Evolutionary conservation across 2,888 invertebrate species (phyloP), one percentile per base, ranked within the genome.

Genomic region (Agrotis clavis): DNA sequence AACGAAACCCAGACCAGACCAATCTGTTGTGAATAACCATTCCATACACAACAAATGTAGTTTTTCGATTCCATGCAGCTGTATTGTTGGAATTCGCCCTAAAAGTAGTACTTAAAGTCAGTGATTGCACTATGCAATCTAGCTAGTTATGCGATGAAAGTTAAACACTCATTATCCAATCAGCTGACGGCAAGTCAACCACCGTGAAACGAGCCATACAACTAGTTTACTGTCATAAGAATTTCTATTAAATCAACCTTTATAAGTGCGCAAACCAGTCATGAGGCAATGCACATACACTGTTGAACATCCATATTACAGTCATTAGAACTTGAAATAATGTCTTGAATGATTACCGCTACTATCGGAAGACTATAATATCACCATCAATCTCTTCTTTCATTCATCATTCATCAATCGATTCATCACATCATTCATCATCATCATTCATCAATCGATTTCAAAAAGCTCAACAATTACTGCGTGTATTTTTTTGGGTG

Each of bases 131-230:
- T 30, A 51, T 45, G 6, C 19, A n/a, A 21, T 21, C 54, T 57
- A 76, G 21, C 21, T 56, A 50, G 45, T 67, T 67, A 35, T 25
- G 30, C 35, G 19, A 60, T 35, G 64, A 71, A 71, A 71, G 60
- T 54, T 30, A 64, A 64, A 30, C 64, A 51, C 4, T 61, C 60
- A 76, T 76, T 79, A 79, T 54, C 60, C 54, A 60, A 65, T 71
- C 79, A 79, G 35, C 19, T 47, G 63, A 45, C 45, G 30, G 50
- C 14, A 13, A 64, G 19, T 41, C 72, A 76, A 71, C 63, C 72
- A 76, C 79, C 75, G 64, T 76, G 79, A 60, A 76, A 76, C 64
- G 18, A 76, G 54, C 51, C 19, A 14, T 19, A 47, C 62, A 41
- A 77, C 63, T 18, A 19, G n/a, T 78, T 75, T 50, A 60, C 16